Conservation (phyloP, 2,113 vertebrate genomes). For the Athene noctua region DNA sequence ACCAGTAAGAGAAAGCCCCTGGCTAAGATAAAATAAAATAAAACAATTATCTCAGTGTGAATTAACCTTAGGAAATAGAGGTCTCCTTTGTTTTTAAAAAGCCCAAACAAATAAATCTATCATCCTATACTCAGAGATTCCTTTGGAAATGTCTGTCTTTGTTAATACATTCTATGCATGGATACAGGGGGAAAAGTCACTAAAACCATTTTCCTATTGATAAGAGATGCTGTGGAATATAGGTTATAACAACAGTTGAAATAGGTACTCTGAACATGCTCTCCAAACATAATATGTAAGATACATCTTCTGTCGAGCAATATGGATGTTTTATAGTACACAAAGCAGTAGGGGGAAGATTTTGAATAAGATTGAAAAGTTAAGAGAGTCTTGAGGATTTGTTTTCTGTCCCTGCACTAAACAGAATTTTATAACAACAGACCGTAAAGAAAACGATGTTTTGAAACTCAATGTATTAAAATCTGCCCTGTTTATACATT, state of each 20-base stretch:
- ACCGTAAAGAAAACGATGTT: background rate
- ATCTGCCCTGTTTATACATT: background rate
- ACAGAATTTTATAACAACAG: background rate
- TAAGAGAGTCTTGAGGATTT: background rate
- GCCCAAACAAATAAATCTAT: background rate
- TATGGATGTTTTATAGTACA: background rate
- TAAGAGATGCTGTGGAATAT: background rate
- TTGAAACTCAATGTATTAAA: background rate
- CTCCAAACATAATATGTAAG: background rate
- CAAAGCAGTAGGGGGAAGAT: background rate
- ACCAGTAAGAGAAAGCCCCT: background rate
- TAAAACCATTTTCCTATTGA: background rate
- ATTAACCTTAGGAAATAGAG: slow-evolving; percentile 37
- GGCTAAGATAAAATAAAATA: slow-evolving; percentile 25
- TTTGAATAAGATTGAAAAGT: background rate
- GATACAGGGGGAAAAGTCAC: background rate
- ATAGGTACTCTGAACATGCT: background rate
- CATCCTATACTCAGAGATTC: background rate
- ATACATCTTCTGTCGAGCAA: background rate
- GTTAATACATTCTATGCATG: background rate
- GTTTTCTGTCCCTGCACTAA: background rate
- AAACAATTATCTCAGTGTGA: slow-evolving; percentile 17
- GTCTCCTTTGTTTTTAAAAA: background rate
- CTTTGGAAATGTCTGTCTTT: background rate
- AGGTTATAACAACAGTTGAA: background rate